Base-by-base conservation (phyloP, 1,140 invertebrate species). In the Akabosia matsudoensis region DNA sequence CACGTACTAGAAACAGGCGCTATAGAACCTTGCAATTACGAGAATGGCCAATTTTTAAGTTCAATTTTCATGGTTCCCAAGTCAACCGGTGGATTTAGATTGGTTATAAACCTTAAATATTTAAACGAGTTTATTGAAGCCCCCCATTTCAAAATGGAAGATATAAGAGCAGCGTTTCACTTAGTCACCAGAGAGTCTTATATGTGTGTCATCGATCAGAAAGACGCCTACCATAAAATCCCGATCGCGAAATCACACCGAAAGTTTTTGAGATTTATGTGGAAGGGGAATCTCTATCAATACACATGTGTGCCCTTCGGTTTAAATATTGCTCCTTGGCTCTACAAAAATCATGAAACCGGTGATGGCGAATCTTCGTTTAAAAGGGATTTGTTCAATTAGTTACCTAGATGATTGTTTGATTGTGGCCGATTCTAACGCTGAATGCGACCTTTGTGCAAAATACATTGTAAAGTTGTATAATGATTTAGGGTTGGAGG, bases 61-160 rank as follows among this genome's bases (percentile, higher is more conserved):
- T 7, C 31, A 24, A 45, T 79, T 54, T 79, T 79, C 61, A 56
- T 67, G 0, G 67, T 76, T 0, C 71, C 74, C 14, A 79, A 79
- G 70, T 70, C 33, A 4, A 45, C 28, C 13, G 71, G 71, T 3
- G 54, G 56, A 22, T 51, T 1, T 45, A 45, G 78, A 56, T 52
- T 70, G 31, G 71, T 79, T 7, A 34, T 76, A 31, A 79, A 79
- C 61, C 33, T 79, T 3, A 79, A 79, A 74, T 10, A 51, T 22
- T 34, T 79, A 45, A 79, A 79, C 61, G n/a, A 70, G 1, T 79
- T 76, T 76, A 54, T 79, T 28, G 22, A 52, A 3, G n/a, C 30
- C 3, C 22, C 37, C 26, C 75, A 79, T 74, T 79, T 79, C 31
- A 76, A 79, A 56, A 52, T 79, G 28, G 75, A 79, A 33, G 67